Evolutionary conservation across 2,888 invertebrate genomes (phyloP).

Genomic region (Laspeyria flexula): DNA sequence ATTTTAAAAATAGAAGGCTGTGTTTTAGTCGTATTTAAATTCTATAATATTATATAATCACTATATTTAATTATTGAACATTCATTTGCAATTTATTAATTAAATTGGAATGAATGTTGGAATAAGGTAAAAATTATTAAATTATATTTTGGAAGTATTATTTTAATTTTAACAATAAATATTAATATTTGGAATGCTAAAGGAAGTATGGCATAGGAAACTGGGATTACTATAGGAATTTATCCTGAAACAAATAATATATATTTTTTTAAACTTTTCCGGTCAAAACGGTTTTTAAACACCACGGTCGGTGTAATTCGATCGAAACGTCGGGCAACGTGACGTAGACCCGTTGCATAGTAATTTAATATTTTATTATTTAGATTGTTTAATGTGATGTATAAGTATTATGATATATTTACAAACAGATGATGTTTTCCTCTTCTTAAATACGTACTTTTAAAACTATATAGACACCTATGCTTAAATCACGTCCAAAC

Average conservation of each 20-base stretch:
- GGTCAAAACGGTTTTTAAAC: no score
- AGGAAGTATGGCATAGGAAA: constrained; percentile 67
- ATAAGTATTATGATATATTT: no score
- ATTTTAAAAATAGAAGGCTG: constrained; percentile 10
- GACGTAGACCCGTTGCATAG: no score
- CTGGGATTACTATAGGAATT: constrained; percentile 25
- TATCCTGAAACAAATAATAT: constrained; percentile 39
- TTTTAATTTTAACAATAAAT: constrained; percentile 2
- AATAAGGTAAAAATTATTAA: constrained; percentile 15
- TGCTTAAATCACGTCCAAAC: no score
- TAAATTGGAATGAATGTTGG: constrained; percentile 38
- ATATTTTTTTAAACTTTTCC: no score
- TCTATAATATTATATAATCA: constrained; percentile 5
- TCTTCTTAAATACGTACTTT: no score
- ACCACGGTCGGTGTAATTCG: no score
- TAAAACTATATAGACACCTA: no score
- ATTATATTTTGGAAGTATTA: constrained; percentile 16
- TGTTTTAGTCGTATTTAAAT: constrained; percentile 1
- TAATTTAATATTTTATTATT: no score
- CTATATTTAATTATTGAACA: constrained; percentile 13
- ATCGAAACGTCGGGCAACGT: no score
- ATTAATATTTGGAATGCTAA: constrained; percentile 38
- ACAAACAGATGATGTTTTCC: no score
- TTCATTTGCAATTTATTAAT: constrained; percentile 14
- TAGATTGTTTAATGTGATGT: no score